These are phyloP conservation scores for Hippocampus barbouri DNA, from an alignment of 2,113 vertebrate genomes.

Conservation along the genomic window DNA sequence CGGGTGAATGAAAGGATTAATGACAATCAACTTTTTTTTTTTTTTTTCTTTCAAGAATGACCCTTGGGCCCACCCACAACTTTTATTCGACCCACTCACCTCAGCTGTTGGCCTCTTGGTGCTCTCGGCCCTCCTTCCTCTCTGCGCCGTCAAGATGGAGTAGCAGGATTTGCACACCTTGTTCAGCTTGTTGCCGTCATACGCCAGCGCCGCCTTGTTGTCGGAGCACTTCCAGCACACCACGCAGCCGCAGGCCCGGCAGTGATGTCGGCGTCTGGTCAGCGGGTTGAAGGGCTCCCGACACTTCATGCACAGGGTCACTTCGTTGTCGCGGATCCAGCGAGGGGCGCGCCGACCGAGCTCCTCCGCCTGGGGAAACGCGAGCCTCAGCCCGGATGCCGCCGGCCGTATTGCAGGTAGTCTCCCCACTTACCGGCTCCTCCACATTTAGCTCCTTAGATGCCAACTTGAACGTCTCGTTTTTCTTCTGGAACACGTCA, in stretches of 20 bases:
- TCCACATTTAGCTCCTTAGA: conserved; percentile 81
- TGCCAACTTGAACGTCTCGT: conserved; percentile 86
- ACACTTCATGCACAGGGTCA: conserved; percentile 93
- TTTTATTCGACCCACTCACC: conserved; percentile 56
- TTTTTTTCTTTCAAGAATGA: too few species aligned
- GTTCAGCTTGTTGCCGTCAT: conserved; percentile 84
- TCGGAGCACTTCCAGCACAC: conserved; percentile 97
- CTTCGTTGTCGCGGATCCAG: conserved; percentile 94
- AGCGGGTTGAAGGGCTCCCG: conserved; percentile 85
- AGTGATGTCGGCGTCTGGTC: conserved; percentile 88
- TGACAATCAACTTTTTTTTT: too few species aligned
- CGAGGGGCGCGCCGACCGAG: conserved; percentile 86
- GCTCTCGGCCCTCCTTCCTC: conserved; percentile 70
- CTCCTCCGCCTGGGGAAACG: conserved; percentile 72
- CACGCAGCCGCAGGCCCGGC: conserved; percentile 87
- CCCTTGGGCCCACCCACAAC: too few species aligned
- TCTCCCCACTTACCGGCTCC: conserved; percentile 77
- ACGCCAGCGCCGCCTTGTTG: conserved; percentile 84
- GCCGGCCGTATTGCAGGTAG: neutral
- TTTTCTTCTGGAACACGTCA: conserved; percentile 84
- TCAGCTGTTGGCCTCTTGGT: conserved; percentile 78
- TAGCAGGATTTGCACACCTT: conserved; percentile 92
- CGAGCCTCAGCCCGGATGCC: neutral
- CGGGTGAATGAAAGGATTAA: too few species aligned
- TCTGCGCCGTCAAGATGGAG: conserved; percentile 74